Evolutionary conservation across 2,888 invertebrate genomes (phyloP).

Genomic region (Perizoma flavofasciatum): DNA sequence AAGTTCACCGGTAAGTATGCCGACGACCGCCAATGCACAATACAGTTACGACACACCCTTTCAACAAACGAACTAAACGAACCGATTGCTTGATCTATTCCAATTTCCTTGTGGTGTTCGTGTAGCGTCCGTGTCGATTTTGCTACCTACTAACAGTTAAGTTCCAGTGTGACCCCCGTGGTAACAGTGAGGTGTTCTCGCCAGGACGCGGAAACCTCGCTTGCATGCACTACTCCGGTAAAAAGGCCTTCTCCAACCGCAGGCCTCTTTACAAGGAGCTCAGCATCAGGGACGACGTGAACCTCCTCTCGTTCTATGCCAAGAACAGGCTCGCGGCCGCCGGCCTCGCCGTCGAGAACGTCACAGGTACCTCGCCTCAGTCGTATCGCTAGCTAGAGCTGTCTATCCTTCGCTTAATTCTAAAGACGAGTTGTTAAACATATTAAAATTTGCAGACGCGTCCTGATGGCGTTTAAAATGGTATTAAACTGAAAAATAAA

Average conservation of each 20-base stretch:
- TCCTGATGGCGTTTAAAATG: conserved; percentile 58
- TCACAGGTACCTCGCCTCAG: conserved; percentile 75
- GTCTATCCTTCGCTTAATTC: conserved; percentile 71
- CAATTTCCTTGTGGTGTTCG: conserved; percentile 35
- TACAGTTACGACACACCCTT: conserved; percentile 38
- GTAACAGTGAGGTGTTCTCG: conserved; percentile 76
- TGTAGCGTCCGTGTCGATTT: conserved; percentile 41
- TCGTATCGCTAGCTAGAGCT: conserved; percentile 73
- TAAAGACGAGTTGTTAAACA: conserved; percentile 66
- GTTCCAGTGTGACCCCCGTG: conserved; percentile 69
- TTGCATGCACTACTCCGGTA: conserved; percentile 92
- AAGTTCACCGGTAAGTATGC: conserved; percentile 86
- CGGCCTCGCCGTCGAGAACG: conserved; percentile 74
- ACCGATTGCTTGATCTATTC: conserved; percentile 39
- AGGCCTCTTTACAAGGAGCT: conserved; percentile 89
- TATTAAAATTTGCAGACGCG: conserved; percentile 53
- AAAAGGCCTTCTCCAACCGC: conserved; percentile 90
- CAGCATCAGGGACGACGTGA: conserved; percentile 93
- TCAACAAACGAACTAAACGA: conserved; percentile 45
- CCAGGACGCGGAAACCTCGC: conserved; percentile 93
- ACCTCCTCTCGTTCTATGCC: conserved; percentile 93
- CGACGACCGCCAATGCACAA: conserved; percentile 36
- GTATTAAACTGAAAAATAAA: conserved; percentile 65
- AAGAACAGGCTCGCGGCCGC: conserved; percentile 89
- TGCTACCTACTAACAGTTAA: conserved; percentile 66